Conservation (phyloP, 2,888 invertebrate species). For the Metellina segmentata region DNA sequence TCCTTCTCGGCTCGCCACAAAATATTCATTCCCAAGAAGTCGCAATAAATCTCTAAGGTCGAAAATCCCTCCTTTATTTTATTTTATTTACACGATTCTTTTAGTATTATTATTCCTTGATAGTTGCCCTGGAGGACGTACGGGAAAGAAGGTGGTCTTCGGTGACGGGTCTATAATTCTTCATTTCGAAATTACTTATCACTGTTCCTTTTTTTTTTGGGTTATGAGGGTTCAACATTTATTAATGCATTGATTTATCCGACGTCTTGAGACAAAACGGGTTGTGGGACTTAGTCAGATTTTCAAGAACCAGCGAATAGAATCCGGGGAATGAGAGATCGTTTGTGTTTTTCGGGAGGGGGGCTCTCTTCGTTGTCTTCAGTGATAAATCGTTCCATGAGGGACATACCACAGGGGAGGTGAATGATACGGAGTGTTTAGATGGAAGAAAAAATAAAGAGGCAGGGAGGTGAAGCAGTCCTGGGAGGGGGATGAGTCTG, state of each 20-base stretch:
- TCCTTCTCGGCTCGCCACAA: slow-evolving; percentile 45
- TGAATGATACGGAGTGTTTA: slow-evolving; percentile 17
- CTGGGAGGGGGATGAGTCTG: slow-evolving; percentile 4
- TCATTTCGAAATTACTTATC: slow-evolving; percentile 43
- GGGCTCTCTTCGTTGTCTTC: slow-evolving; percentile 9
- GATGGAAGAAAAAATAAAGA: background rate
- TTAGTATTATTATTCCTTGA: slow-evolving; percentile 4
- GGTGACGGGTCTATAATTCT: slow-evolving; percentile 40
- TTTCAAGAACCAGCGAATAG: background rate
- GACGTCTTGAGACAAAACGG: slow-evolving; percentile 14
- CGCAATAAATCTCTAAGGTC: slow-evolving; percentile 56
- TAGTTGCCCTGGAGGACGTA: slow-evolving; percentile 9
- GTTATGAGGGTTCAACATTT: slow-evolving; percentile 29
- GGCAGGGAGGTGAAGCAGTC: too few relatives aligned
- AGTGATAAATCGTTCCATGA: slow-evolving; percentile 41
- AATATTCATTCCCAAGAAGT: slow-evolving; percentile 61
- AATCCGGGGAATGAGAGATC: background rate
- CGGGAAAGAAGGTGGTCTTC: background rate
- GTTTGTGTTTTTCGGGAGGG: background rate
- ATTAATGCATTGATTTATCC: slow-evolving; percentile 46
- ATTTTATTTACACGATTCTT: slow-evolving; percentile 8
- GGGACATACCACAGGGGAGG: background rate
- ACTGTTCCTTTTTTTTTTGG: slow-evolving; percentile 11
- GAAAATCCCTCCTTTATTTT: slow-evolving; percentile 22
- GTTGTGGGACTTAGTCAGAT: slow-evolving; percentile 6